Conservation (phyloP, 2,888 invertebrate species). For the Atethmia centrago region DNA sequence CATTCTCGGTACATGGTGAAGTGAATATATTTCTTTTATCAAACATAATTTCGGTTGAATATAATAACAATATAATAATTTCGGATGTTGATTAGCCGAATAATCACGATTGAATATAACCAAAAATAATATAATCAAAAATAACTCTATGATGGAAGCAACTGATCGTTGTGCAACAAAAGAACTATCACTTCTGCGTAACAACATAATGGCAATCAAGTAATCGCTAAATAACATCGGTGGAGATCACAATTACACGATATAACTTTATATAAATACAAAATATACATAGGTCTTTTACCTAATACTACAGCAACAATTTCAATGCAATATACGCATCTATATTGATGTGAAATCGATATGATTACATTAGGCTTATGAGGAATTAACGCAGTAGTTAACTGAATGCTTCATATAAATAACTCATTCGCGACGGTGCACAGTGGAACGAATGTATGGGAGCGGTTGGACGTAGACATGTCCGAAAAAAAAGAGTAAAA, state of each 20-base stretch:
- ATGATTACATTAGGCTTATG: conserved; percentile 82
- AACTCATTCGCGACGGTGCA: conserved; percentile 73
- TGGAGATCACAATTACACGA: conserved; percentile 90
- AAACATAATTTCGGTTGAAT: conserved; percentile 81
- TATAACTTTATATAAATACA: conserved; percentile 89
- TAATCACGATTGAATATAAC: conserved; percentile 82
- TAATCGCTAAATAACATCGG: conserved; percentile 90
- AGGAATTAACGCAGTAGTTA: conserved; percentile 86
- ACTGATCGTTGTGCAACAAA: conserved; percentile 83
- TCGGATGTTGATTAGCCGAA: conserved; percentile 79
- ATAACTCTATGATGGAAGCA: conserved; percentile 89
- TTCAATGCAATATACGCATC: conserved; percentile 88
- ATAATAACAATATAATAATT: conserved; percentile 82
- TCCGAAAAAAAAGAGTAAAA: too few species aligned
- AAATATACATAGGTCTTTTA: conserved; percentile 89
- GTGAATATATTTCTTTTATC: conserved; percentile 74
- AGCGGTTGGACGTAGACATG: too few species aligned
- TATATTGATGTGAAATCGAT: conserved; percentile 89
- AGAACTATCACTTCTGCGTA: conserved; percentile 80
- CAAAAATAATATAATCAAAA: conserved; percentile 77
- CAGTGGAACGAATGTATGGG: too few species aligned
- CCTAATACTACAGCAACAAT: conserved; percentile 86
- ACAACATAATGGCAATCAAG: conserved; percentile 89
- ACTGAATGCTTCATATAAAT: conserved; percentile 84
- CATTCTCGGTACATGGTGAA: conserved; percentile 86